Conservation (phyloP, 2,113 vertebrate genomes). For the Micronycteris hirsuta region DNA sequence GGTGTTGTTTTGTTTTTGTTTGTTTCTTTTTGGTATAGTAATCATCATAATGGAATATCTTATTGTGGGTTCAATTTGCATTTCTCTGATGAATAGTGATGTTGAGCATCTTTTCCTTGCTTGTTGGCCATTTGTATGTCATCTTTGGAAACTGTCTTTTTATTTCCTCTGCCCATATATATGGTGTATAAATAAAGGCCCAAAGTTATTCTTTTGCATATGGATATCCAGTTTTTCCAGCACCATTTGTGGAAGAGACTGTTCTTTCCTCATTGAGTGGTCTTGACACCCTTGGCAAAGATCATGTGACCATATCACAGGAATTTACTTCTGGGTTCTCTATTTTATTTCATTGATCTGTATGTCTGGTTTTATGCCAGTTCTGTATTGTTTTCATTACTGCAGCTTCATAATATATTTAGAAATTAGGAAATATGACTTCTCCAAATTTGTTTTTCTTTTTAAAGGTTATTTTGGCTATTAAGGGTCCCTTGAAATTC, state of each 20-base stretch:
- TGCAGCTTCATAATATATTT: not conserved
- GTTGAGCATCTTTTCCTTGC: not conserved
- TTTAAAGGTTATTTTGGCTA: not conserved
- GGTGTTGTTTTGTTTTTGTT: not conserved
- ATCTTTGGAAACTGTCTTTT: conserved; percentile 13
- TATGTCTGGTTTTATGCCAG: not conserved
- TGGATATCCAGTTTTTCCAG: not conserved
- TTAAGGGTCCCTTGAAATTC: not conserved
- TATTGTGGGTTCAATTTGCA: conserved; percentile 1
- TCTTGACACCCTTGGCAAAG: not conserved
- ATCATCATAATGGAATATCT: not conserved
- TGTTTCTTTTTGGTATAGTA: not conserved
- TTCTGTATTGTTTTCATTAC: not conserved
- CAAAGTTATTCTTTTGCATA: not conserved
- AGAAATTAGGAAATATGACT: too few relatives aligned
- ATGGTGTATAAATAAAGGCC: not conserved
- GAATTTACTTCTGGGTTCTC: not conserved
- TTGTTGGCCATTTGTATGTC: not conserved
- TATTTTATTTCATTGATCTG: not conserved
- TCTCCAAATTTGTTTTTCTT: too few relatives aligned
- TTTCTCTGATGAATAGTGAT: conserved; percentile 6
- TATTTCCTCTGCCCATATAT: not conserved
- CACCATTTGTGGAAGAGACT: not conserved
- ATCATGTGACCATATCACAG: not conserved
- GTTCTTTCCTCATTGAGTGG: not conserved